Base-by-base conservation (phyloP, 2,113 vertebrate species). In the Telmatochromis sp. region DNA sequence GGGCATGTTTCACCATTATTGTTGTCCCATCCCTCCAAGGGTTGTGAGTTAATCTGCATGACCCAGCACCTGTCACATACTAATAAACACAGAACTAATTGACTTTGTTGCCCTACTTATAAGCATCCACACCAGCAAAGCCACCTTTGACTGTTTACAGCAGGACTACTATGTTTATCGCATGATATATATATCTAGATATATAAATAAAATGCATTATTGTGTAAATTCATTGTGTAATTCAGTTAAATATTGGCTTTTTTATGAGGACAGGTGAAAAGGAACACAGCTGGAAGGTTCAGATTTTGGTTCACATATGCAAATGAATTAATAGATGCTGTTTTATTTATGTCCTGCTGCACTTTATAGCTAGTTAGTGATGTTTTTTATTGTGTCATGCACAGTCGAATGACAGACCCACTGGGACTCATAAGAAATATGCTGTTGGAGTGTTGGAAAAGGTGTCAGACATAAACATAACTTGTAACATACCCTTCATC, bases 11-110 rank as follows among this genome's bases (percentile, higher is more conserved):
- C 93, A 93, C 93, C 94, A 89, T 96, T 96, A 96, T 96, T 95
- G 95, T 95, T 95, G 96, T 97, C 94, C 95, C 95, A 95, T 96
- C 93, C 93, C 96, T 96, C 94, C 93, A 94, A 96, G 96, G 96
- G 95, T 96, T 95, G 96, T 93, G 95, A 95, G 96, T 96, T 97
- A 96, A 96, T 97, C 95, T 97, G 95, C 95, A 94, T 94, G 94
- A 95, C 96, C 95, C 95, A 94, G 96, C 94, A 94, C 93, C 94
- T 97, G 96, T 97, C 96, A 97, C 94, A 95, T 96, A 95, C 95
- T 96, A 96, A 96, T 96, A 97, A 96, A 96, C 95, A 96, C 92
- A 94, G 93, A 95, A 96, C 95, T 96, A 97, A 96, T 96, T 96
- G 96, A 96, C 96, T 96, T 96, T 94, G 92, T 91, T 93, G 89